Conservation (phyloP, 2,888 invertebrate species). For the Luperina testacea region DNA sequence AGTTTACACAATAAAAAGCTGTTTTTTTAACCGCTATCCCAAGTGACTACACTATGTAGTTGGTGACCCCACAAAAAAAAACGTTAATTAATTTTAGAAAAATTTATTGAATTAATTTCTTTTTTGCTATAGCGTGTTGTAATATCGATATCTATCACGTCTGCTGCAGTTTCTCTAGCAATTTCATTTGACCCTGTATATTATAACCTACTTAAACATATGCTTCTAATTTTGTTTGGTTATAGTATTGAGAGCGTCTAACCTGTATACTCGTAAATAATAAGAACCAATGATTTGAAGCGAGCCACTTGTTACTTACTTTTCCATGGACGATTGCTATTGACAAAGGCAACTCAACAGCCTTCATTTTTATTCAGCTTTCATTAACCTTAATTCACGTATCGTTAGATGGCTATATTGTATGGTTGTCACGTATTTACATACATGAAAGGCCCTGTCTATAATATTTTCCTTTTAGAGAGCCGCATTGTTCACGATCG, state of each 20-base stretch:
- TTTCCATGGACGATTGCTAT: neutral
- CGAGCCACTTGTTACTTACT: neutral
- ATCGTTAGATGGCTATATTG: neutral
- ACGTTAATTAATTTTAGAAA: no score
- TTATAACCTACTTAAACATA: neutral
- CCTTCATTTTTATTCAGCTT: neutral
- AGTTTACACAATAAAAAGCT: no score
- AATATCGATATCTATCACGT: no score
- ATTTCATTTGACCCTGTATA: no score
- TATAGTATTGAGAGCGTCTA: neutral
- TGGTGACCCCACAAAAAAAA: no score
- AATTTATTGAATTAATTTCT: no score
- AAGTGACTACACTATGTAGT: no score
- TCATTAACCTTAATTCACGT: slow-evolving; percentile 8
- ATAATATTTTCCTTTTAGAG: slow-evolving; percentile 52
- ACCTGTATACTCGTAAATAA: neutral
- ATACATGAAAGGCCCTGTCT: slow-evolving; percentile 14
- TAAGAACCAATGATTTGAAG: neutral
- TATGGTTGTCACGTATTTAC: slow-evolving; percentile 38
- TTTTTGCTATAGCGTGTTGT: no score
- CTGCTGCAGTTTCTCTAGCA: no score
- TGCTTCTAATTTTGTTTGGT: neutral
- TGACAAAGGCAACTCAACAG: neutral
- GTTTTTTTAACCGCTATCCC: no score
- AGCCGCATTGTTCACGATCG: slow-evolving; percentile 41